Evolutionary conservation across 2,113 vertebrate genomes (phyloP).

Genomic region (Brachyistius frenatus): DNA sequence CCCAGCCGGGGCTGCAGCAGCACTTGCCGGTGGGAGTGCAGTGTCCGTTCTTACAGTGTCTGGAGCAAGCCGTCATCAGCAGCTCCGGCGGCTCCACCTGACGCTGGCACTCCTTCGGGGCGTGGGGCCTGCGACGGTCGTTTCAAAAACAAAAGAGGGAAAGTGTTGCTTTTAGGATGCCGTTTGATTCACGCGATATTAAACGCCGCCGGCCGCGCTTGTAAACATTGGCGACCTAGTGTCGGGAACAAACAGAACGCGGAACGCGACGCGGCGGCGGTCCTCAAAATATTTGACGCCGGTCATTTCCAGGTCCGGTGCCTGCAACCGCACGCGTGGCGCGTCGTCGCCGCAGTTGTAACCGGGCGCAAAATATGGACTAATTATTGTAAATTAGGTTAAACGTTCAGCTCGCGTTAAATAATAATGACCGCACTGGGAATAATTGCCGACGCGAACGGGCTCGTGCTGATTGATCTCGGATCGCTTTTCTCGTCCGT

Average conservation of each 20-base stretch:
- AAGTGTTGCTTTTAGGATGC: neutral
- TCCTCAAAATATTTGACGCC: too few species aligned
- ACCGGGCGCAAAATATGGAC: neutral
- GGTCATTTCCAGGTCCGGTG: too few species aligned
- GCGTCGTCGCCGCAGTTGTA: too few species aligned
- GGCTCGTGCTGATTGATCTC: neutral
- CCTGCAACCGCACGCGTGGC: too few species aligned
- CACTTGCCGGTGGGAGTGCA: constrained; percentile 94
- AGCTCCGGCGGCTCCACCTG: constrained; percentile 88
- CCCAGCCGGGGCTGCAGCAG: constrained; percentile 96
- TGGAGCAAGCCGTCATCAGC: constrained; percentile 92
- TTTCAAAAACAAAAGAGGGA: constrained; percentile 18
- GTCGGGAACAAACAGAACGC: too few species aligned
- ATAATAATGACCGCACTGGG: constrained; percentile 6
- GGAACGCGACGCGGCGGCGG: too few species aligned
- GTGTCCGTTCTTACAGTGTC: constrained; percentile 95
- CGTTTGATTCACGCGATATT: too few species aligned
- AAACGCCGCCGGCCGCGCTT: too few species aligned
- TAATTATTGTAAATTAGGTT: constrained; percentile 1
- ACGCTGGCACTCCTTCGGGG: constrained; percentile 95
- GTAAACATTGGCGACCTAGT: too few species aligned
- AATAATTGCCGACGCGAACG: constrained; percentile 17
- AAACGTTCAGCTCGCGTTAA: neutral
- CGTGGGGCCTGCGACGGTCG: constrained; percentile 86
- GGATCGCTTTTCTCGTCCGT: neutral